Percentiles rank a stretch among this genome's conserved stretches.
Evolutionary conservation across 2,113 vertebrate species (phyloP).

Genomic region (Galeopterus variegatus): DNA sequence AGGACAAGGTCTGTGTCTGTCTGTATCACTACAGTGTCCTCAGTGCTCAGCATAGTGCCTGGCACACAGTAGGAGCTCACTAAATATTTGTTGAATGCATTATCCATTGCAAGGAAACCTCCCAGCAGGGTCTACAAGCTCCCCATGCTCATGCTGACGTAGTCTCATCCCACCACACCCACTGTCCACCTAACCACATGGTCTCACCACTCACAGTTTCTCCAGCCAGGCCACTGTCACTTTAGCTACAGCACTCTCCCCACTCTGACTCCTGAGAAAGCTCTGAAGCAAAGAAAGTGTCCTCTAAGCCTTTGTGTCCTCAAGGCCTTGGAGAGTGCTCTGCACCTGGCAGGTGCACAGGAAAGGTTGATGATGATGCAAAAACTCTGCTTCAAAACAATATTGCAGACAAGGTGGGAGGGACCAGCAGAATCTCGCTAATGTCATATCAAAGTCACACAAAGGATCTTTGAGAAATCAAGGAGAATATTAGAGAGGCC

Average conservation of each 20-base stretch:
- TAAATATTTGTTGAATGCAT: background rate
- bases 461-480: constrained; percentile 73
- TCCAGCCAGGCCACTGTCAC: accelerated
- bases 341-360: constrained; percentile 49
- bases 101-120: background rate
- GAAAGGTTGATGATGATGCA: constrained; percentile 55
- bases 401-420: background rate
- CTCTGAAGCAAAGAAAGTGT: constrained; percentile 4
- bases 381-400: constrained; percentile 13
- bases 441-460: constrained; percentile 65
- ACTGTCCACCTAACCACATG: background rate
- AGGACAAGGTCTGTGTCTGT: background rate
- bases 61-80: background rate
- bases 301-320: background rate
- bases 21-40: background rate
- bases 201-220: background rate
- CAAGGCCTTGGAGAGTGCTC: background rate
- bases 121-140: background rate
- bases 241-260: background rate
- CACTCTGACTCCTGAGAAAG: background rate
- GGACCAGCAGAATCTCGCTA: background rate
- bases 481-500: constrained; percentile 35
- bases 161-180: accelerated
- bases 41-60: background rate
- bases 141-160: accelerated